A percentile compares a stretch with the other conserved stretches of the same genome.
Conservation (phyloP, 1,140 invertebrate genomes). For the Cheumatopsyche charites region DNA sequence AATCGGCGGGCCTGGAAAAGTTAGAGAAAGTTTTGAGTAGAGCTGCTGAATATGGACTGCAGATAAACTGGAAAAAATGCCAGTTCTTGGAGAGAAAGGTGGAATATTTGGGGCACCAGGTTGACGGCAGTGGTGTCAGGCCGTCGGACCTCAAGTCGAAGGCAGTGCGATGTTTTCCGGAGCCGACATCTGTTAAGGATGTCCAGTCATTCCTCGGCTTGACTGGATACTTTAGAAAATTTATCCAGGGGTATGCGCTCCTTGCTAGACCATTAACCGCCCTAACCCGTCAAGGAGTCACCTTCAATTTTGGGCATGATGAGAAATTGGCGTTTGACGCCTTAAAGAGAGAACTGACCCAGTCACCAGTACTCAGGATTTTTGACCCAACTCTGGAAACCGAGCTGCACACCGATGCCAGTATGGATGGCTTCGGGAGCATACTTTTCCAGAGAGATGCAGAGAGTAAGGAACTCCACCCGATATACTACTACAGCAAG, state of each 20-base stretch:
- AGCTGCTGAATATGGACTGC: background rate
- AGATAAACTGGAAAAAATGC: background rate
- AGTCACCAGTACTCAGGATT: conserved; percentile 20
- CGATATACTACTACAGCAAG: background rate
- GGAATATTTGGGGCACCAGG: background rate
- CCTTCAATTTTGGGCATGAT: background rate
- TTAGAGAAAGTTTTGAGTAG: background rate
- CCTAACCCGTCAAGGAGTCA: background rate
- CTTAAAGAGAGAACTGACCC: background rate
- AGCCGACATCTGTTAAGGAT: background rate
- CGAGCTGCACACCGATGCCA: background rate
- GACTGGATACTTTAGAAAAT: conserved; percentile 52
- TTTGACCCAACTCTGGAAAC: background rate
- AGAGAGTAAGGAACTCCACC: background rate
- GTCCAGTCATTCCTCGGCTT: conserved; percentile 51
- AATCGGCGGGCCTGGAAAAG: background rate
- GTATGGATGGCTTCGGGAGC: background rate
- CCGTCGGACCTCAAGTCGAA: background rate
- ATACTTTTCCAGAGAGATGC: background rate
- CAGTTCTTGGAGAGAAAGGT: no score
- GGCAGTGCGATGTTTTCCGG: background rate
- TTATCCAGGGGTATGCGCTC: conserved; percentile 48
- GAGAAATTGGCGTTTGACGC: background rate
- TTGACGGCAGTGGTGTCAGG: background rate
- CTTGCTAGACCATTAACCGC: conserved; percentile 46